Percentiles rank a stretch among this genome's conserved stretches.
phyloP scores from a whole-genome alignment of 2,888 invertebrate genomes.

The Aricia artaxerxes region DNA sequence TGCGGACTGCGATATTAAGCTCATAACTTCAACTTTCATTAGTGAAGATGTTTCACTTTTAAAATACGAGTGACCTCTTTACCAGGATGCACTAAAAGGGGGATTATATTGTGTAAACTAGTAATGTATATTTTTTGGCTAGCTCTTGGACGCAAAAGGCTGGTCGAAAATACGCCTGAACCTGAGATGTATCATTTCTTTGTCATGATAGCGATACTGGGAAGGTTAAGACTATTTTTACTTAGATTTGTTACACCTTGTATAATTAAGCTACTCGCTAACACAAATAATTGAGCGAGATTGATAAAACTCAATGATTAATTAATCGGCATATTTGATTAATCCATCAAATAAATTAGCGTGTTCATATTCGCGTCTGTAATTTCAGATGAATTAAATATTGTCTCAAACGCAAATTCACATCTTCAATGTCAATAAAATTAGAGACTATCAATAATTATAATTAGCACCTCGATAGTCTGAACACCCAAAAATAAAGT shows the following conservation, averaged over 20 bases:
- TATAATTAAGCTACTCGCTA: no score
- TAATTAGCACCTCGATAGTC: no score
- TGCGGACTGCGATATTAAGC: conserved; percentile 1
- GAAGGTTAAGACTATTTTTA: no score
- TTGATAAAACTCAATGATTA: background rate
- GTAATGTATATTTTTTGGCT: no score
- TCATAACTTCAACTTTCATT: background rate
- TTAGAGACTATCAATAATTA: background rate
- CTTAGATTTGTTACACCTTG: no score
- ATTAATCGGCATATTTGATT: background rate
- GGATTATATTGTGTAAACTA: no score
- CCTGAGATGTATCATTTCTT: no score
- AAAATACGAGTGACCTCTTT: background rate
- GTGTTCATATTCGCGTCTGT: background rate
- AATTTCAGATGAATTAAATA: background rate
- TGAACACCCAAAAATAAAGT: no score
- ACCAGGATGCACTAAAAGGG: background rate
- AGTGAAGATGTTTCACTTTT: background rate
- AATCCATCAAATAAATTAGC: background rate
- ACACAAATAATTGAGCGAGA: background rate
- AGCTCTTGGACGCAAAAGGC: no score
- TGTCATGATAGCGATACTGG: no score
- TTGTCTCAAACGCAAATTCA: background rate
- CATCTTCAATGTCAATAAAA: background rate
- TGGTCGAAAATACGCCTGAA: no score